Percentiles rank a stretch among this genome's conserved stretches.
Conservation (phyloP, 1,140 invertebrate species). For the Zaprionus ornatus region DNA sequence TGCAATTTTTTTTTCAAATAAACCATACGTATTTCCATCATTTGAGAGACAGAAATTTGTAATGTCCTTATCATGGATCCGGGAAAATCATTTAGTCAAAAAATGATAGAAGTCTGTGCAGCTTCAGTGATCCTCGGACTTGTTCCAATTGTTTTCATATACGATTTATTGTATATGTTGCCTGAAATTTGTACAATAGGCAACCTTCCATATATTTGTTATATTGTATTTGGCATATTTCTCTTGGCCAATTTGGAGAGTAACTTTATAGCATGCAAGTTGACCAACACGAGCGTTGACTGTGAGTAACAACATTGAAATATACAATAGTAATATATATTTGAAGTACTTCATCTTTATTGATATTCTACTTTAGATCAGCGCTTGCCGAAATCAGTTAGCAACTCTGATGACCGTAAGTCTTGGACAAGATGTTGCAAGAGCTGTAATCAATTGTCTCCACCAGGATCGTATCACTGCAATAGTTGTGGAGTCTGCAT, state of each 20-base stretch:
- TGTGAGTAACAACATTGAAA: conserved; percentile 27
- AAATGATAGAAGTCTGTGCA: not conserved
- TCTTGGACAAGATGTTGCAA: conserved; percentile 46
- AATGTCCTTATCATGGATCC: too few species aligned
- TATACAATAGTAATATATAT: too few species aligned
- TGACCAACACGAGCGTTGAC: conserved; percentile 64
- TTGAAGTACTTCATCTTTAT: too few species aligned
- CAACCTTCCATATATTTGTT: conserved; percentile 56
- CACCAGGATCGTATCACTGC: conserved; percentile 97
- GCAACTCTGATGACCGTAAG: not conserved
- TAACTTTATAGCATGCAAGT: conserved; percentile 66
- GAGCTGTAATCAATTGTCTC: conserved; percentile 86
- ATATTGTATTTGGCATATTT: conserved; percentile 86
- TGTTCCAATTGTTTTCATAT: conserved; percentile 57
- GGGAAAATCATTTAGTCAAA: too few species aligned
- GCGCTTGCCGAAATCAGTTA: not conserved
- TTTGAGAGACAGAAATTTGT: too few species aligned
- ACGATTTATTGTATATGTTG: conserved; percentile 87
- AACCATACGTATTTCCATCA: too few species aligned
- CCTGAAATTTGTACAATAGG: conserved; percentile 85
- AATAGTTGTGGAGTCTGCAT: conserved; percentile 91
- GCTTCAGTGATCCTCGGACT: conserved; percentile 33
- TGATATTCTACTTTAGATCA: not conserved
- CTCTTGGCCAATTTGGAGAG: conserved; percentile 87
- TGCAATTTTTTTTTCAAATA: too few species aligned